Evolutionary conservation across 2,888 invertebrate genomes (phyloP), one percentile per base, ranked within the genome.

Genomic region (Thalpophila matura): DNA sequence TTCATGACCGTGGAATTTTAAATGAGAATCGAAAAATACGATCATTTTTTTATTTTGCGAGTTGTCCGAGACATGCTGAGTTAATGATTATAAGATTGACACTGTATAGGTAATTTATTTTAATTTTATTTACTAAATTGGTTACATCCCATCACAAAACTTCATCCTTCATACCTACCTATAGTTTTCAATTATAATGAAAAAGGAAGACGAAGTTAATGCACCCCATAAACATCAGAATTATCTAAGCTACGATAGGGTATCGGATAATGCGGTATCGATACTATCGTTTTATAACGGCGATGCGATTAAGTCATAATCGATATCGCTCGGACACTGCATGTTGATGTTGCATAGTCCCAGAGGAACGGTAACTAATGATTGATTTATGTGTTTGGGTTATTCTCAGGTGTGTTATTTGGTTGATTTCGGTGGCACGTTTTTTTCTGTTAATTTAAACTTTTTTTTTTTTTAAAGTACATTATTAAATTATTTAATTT

Each of bases 241-340:
- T 58, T 51, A 67, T 46, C 46, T 40, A 22, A 37, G 18, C 16
- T 33, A 43, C 20, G 10, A 31, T 31, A 35, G 27, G 40, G 43
- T 45, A 18, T 10, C 33, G 31, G 18, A 26, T 58, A 29, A 10
- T 7, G 35, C 18, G 6, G 22, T 46, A 43, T 27, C 65, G 33
- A 64, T 46, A 35, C 14, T 38, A 54, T 42, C 46, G 16, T 57
- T 51, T 61, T 58, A 64, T 61, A 51, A 31, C 56, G 68, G 55
- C 33, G 70, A 53, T 66, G 61, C 68, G 60, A 53, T 54, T 55
- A 60, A 29, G 24, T 45, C 16, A 35, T 68, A 45, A 68, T 64
- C 65, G 65, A 54, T 64, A 42, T 31, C 7, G 50, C 27, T 40
- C 27, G 54, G 64, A 43, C 43, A 26, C 18, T n/a, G 29, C n/a